Conservation (phyloP, 2,888 invertebrate genomes). For the Baccha elongata region DNA sequence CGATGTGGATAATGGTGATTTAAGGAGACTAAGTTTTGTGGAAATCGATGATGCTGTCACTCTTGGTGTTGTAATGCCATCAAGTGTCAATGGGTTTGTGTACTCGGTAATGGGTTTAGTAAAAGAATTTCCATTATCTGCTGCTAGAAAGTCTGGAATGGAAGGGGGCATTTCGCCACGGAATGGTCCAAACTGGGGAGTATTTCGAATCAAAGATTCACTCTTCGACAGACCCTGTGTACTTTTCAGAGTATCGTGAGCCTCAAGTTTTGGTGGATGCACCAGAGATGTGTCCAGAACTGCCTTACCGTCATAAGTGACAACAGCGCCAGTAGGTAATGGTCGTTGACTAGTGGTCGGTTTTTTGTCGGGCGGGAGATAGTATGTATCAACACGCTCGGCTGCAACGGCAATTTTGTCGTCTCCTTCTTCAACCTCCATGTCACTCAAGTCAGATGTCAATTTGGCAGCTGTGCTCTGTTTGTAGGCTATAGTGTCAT, state of each 20-base stretch:
- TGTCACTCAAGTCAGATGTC: conserved; percentile 83
- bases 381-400: conserved; percentile 88
- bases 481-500: conserved; percentile 77
- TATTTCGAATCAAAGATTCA: conserved; percentile 85
- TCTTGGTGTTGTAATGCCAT: conserved; percentile 41
- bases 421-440: conserved; percentile 80
- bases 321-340: conserved; percentile 85
- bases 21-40: conserved; percentile 58
- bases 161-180: conserved; percentile 88
- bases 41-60: conserved; percentile 43
- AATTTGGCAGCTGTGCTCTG: conserved; percentile 77
- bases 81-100: conserved; percentile 73
- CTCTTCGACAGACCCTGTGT: conserved; percentile 82
- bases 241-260: conserved; percentile 75
- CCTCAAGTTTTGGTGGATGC: conserved; percentile 81
- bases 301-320: conserved; percentile 90
- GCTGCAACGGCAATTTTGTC: conserved; percentile 88
- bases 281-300: conserved; percentile 86
- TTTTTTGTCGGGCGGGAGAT: conserved; percentile 87
- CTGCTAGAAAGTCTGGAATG: conserved; percentile 82
- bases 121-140: conserved; percentile 77
- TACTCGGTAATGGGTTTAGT: conserved; percentile 77
- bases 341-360: conserved; percentile 75
- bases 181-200: conserved; percentile 89
- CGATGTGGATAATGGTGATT: conserved; percentile 32